phyloP scores from a whole-genome alignment of 2,888 invertebrate genomes.

The Agriopis aurantiaria region DNA sequence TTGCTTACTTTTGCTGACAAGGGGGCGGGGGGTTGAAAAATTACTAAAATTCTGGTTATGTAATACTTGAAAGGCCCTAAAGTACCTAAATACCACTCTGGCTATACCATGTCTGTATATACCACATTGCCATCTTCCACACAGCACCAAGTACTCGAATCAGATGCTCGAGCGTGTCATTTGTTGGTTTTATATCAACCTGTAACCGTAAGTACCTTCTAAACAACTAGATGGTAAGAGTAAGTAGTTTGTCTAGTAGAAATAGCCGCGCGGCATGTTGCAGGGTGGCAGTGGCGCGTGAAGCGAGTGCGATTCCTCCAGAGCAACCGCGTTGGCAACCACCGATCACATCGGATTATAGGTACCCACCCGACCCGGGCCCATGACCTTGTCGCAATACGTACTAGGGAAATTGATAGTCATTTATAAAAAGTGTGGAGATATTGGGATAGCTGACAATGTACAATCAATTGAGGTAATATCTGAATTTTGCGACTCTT shows the following conservation, averaged over 20 bases:
- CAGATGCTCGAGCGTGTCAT: not conserved
- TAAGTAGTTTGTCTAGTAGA: not conserved
- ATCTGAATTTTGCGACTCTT: no score
- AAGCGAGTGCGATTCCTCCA: slow-evolving; percentile 66
- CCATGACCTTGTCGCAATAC: slow-evolving; percentile 19
- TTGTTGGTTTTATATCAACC: not conserved
- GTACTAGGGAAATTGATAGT: not conserved
- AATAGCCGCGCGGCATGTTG: slow-evolving; percentile 44
- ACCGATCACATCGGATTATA: slow-evolving; percentile 55
- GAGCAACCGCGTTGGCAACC: slow-evolving; percentile 59
- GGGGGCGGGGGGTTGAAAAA: no score
- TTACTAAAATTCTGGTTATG: no score
- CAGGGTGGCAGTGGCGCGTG: slow-evolving; percentile 57
- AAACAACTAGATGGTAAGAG: not conserved
- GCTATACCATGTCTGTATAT: no score
- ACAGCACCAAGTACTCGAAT: not conserved
- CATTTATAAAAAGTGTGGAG: not conserved
- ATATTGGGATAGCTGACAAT: not conserved
- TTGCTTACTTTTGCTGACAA: no score
- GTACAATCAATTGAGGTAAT: no score
- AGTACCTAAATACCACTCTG: not conserved
- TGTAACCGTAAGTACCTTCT: not conserved
- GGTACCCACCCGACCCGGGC: slow-evolving; percentile 55
- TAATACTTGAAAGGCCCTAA: no score
- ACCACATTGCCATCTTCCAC: not conserved